phyloP scores from a whole-genome alignment of 2,888 invertebrate species.

The Andrena fulva region DNA sequence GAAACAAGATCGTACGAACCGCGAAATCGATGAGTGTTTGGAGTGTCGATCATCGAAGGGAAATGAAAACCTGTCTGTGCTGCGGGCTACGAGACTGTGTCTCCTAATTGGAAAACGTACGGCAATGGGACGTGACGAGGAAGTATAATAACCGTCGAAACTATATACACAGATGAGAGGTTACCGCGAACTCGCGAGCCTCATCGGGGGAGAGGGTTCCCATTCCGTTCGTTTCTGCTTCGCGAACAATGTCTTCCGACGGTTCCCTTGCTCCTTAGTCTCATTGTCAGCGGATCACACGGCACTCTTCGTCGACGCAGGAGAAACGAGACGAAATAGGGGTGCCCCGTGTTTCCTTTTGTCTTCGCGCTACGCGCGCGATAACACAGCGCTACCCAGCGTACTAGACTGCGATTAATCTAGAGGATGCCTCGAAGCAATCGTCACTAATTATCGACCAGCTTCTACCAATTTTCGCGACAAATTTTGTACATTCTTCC shows the following conservation, averaged over 20 bases:
- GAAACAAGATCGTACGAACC: constrained; percentile 64
- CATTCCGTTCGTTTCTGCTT: constrained; percentile 41
- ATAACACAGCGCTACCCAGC: constrained; percentile 79
- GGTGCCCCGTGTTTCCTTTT: constrained; percentile 6
- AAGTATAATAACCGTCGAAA: constrained; percentile 54
- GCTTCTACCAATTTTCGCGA: constrained; percentile 74
- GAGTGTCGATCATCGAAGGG: constrained; percentile 27
- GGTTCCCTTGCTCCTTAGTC: not conserved
- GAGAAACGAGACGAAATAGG: constrained; percentile 51
- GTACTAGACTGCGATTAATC: constrained; percentile 83
- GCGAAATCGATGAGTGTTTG: constrained; percentile 34
- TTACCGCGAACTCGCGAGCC: constrained; percentile 33
- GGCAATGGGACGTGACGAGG: constrained; percentile 36
- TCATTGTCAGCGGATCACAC: not conserved
- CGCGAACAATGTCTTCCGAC: constrained; percentile 1
- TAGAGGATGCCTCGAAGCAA: constrained; percentile 79
- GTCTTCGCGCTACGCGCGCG: constrained; percentile 48
- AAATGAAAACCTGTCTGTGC: constrained; percentile 21
- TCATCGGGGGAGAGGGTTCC: constrained; percentile 36
- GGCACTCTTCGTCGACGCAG: constrained; percentile 1
- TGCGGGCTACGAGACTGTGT: constrained; percentile 7
- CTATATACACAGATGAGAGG: constrained; percentile 60
- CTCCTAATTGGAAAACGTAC: constrained; percentile 31
- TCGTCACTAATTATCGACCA: constrained; percentile 73
- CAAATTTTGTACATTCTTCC: constrained; percentile 75